phyloP scores from a whole-genome alignment of 37 sponge, comb jelly and placozoan species.

The Agelas oroides region DNA sequence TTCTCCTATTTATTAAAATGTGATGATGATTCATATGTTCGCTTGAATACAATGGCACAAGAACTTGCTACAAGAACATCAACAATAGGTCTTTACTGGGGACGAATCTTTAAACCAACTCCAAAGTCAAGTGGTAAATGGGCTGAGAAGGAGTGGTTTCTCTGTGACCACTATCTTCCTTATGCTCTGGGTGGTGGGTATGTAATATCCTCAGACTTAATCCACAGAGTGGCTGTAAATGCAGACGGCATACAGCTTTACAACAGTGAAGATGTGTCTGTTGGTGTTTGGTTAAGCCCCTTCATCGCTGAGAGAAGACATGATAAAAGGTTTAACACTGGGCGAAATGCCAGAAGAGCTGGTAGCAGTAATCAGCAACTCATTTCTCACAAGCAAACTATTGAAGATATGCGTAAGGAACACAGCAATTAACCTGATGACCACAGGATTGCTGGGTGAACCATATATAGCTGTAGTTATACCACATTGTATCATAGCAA shows the following conservation, averaged over 20 bases:
- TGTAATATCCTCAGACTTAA: slow-evolving; percentile 69
- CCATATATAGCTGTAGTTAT: no score
- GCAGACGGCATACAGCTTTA: slow-evolving; percentile 59
- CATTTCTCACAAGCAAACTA: slow-evolving; percentile 82
- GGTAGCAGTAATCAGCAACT: slow-evolving; percentile 81
- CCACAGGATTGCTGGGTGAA: no score
- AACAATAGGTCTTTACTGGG: slow-evolving; percentile 43
- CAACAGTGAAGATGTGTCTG: slow-evolving; percentile 87
- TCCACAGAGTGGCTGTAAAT: slow-evolving; percentile 50
- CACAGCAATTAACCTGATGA: slow-evolving; percentile 2
- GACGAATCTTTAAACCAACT: no score
- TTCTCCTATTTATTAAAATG: slow-evolving; percentile 71
- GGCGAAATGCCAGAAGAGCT: slow-evolving; percentile 77
- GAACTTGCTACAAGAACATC: slow-evolving; percentile 25
- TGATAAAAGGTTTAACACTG: slow-evolving; percentile 89
- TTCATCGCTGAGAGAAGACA: slow-evolving; percentile 71
- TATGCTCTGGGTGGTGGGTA: slow-evolving; percentile 94
- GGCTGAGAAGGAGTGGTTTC: slow-evolving; percentile 78
- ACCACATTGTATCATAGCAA: no score
- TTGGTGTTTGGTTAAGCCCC: slow-evolving; percentile 87
- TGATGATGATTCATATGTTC: slow-evolving; percentile 80
- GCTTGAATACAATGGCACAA: slow-evolving; percentile 20
- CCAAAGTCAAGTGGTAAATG: slow-evolving; percentile 79
- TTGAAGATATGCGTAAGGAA: slow-evolving; percentile 56
- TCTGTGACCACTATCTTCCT: slow-evolving; percentile 88